A percentile compares a stretch with the other conserved stretches of the same genome.
These are phyloP conservation scores for Amiota communis DNA, from an alignment of 2,888 invertebrate species.

Conservation along the genomic window DNA sequence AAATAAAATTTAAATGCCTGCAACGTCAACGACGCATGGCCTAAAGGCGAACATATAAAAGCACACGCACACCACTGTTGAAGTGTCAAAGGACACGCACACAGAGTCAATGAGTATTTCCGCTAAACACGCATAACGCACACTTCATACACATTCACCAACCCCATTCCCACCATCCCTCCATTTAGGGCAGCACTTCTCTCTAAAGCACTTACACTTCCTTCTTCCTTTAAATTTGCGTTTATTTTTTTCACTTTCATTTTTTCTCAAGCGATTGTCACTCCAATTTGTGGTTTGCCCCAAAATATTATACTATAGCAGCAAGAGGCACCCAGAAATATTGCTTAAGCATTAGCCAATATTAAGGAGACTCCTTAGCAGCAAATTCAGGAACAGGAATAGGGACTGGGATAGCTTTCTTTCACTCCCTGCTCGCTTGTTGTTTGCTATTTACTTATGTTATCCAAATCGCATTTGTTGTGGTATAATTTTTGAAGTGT, in stretches of 20 bases:
- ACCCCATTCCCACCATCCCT: not conserved
- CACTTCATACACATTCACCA: not conserved
- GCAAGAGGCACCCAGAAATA: not conserved
- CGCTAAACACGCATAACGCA: constrained; percentile 4
- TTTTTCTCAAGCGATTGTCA: constrained; percentile 53
- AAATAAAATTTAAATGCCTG: constrained; percentile 18
- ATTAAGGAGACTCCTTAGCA: constrained; percentile 35
- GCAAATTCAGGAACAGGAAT: constrained; percentile 43
- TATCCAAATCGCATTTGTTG: constrained; percentile 47
- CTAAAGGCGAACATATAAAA: not conserved
- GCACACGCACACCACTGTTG: not conserved
- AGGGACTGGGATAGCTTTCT: not conserved
- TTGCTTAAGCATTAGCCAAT: not conserved
- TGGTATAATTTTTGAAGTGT: constrained; percentile 59
- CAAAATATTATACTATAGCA: constrained; percentile 2
- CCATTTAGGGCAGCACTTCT: too few species aligned
- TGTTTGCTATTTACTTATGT: constrained; percentile 35
- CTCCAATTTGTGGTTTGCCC: constrained; percentile 46
- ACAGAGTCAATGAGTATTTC: constrained; percentile 25
- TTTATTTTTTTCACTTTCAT: not conserved
- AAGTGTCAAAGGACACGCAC: constrained; percentile 15
- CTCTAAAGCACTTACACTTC: too few species aligned
- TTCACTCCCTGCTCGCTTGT: constrained; percentile 31
- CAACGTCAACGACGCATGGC: constrained; percentile 2
- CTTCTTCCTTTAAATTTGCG: not conserved